Evolutionary conservation across 1,140 invertebrate species (phyloP), one percentile per base, ranked within the genome.

Genomic region (Euwallacea similis): DNA sequence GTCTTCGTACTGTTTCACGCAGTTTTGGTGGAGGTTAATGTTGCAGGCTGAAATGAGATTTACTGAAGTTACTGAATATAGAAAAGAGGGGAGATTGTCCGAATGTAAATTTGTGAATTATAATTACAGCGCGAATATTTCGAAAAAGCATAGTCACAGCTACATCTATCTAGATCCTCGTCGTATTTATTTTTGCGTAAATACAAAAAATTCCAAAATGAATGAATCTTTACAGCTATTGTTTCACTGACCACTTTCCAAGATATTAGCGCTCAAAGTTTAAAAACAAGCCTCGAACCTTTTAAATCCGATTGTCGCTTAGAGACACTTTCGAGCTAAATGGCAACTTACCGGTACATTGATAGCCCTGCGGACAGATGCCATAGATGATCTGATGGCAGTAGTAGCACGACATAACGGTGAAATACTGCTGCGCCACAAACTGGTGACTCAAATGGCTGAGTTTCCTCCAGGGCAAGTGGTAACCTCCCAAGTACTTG

Each of bases 361-460:
- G 91, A 85, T 93, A 96, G 72, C 95, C 95, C 84, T 98, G 96
- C 69, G 93, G 93, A 76, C 93, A 94, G 66, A 98, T 91, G 59
- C 97, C 97, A 87, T 94, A 95, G 74, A 98, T 92, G 74, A 96
- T 90, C 76, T 90, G 86, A 78, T 94, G 91, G 84, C 97, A 98
- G 83, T 95, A 91, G 85, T 95, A 94, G 81, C 97, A 99, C 81
- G 92, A 89, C 63, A 92, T 95, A 71, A 96, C 91, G 73, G 90
- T 91, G 79, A 90, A 93, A 84, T 97, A 93, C 83, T 96, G 93
- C 80, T 94, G 90, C 71, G 91, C 88, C 74, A 89, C 88, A 81
- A 97, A 94, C 82, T 95, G 90, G 86, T 99, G 97, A 42, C 95
- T 95, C 78, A 92, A 88, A 42, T 92, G 86, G 68, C 88, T 88